phyloP scores from a whole-genome alignment of 2,113 vertebrate genomes.

The Parotia lawesii region DNA sequence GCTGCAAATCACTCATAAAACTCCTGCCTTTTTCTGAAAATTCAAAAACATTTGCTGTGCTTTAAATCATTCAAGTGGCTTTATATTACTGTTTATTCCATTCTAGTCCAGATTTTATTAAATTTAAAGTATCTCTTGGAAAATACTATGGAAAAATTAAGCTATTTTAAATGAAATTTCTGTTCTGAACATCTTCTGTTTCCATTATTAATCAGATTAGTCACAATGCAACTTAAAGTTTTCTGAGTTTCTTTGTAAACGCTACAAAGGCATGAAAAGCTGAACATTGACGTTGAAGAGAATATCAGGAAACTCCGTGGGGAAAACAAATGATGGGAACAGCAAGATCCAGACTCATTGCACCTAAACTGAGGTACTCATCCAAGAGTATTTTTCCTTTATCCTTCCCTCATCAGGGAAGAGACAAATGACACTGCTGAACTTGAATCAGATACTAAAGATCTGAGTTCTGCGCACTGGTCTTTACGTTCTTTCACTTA shows the following conservation, averaged over 20 bases:
- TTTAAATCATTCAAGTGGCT: background rate
- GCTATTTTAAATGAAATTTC: background rate
- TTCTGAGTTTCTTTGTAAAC: background rate
- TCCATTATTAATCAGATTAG: background rate
- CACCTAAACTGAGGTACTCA: background rate
- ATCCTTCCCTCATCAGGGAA: background rate
- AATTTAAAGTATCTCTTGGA: background rate
- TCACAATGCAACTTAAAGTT: background rate
- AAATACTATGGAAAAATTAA: background rate
- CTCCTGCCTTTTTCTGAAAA: background rate
- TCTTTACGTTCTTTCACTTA: background rate
- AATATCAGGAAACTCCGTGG: background rate
- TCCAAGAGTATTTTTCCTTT: background rate
- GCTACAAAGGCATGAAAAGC: background rate
- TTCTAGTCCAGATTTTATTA: background rate
- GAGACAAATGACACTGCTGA: background rate
- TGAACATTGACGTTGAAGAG: background rate
- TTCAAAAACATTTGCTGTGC: background rate
- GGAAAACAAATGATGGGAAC: background rate
- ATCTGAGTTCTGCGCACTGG: background rate
- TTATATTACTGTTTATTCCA: background rate
- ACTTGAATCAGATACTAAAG: background rate
- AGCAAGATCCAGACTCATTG: background rate
- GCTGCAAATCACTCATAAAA: background rate
- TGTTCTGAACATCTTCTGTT: background rate